Evolutionary conservation across 2,113 vertebrate genomes (phyloP).

Genomic region (Burhinus oedicnemus): DNA sequence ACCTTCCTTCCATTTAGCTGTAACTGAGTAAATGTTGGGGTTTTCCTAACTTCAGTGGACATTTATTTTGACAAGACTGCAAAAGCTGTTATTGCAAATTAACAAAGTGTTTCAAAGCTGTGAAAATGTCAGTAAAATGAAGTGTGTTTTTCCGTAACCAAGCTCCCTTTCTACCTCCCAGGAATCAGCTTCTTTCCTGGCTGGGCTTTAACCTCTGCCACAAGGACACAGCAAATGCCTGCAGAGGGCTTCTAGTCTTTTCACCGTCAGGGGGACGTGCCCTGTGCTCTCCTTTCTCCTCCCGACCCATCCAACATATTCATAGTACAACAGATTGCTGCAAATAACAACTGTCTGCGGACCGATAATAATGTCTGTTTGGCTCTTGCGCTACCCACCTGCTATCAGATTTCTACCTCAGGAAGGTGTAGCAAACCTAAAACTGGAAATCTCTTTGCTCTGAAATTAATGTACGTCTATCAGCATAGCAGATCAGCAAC

Average conservation of each 20-base stretch:
- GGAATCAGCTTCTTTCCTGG: neutral
- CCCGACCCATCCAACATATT: neutral
- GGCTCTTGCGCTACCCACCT: neutral
- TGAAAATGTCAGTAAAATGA: slow-evolving; percentile 1
- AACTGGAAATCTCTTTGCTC: neutral
- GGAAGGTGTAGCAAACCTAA: neutral
- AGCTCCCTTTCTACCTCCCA: neutral
- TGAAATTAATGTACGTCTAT: neutral
- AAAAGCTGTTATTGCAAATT: neutral
- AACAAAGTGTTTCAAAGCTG: slow-evolving; percentile 1
- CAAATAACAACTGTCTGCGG: neutral
- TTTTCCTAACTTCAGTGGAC: neutral
- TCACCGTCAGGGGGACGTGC: neutral
- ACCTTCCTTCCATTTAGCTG: neutral
- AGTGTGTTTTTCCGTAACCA: neutral
- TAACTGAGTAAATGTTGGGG: neutral
- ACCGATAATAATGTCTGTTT: neutral
- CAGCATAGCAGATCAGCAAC: neutral
- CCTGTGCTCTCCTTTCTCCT: neutral
- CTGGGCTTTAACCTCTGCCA: neutral
- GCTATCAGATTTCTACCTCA: neutral
- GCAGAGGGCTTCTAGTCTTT: neutral
- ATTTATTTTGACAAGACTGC: neutral
- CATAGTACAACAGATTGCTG: neutral
- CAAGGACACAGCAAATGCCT: neutral